Evolutionary conservation across 23 tunicate species (phyloP), one percentile per base, ranked within the genome.

Genomic region (Aplidium turbinatum): DNA sequence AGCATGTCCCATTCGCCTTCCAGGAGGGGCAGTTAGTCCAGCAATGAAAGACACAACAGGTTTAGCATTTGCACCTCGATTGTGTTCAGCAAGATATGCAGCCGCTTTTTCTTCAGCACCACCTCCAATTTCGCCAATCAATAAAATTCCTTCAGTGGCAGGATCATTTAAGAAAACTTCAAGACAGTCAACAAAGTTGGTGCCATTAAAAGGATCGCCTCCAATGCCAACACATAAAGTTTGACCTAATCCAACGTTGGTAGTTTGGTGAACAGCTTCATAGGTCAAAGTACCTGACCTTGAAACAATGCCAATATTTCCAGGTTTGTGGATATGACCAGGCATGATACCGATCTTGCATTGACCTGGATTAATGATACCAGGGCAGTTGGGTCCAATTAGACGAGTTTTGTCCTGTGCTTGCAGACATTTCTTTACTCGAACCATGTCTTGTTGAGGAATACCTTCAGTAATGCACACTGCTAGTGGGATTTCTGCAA

Each of bases 321-420:
- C 98, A 0, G 80, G 75, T 32, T 64, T 71, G 68, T 86, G 94
- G 40, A 93, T 93, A 62, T 86, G 89, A 13, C 98, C 98, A 0
- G 98, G 98, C 98, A 93, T 93, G 65, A 93, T 93, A 26, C 98
- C 98, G 53, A 93, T 93, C 56, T 93, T 93, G 77, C 98, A 93
- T 24, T 93, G 82, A 3, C 81, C 94, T 31, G 98, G 90, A 32
- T 57, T 57, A 29, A 92, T 85, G 35, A 92, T 85, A 6, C 98
- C 98, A 35, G 98, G 98, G 53, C 98, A 92, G 77, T 92, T 92
- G 57, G 98, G 98, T 3, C 98, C 98, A 30, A 92, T 85, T 60
- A 93, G 63, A 39, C 94, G 58, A 52, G 89, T 81, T 38, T 83
- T 83, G 64, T 70, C 73, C 56, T 81, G 89, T 16, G 38, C 28